phyloP scores from a whole-genome alignment of 2,797 vertebrate genomes.

The Pelochelys cantorii region DNA sequence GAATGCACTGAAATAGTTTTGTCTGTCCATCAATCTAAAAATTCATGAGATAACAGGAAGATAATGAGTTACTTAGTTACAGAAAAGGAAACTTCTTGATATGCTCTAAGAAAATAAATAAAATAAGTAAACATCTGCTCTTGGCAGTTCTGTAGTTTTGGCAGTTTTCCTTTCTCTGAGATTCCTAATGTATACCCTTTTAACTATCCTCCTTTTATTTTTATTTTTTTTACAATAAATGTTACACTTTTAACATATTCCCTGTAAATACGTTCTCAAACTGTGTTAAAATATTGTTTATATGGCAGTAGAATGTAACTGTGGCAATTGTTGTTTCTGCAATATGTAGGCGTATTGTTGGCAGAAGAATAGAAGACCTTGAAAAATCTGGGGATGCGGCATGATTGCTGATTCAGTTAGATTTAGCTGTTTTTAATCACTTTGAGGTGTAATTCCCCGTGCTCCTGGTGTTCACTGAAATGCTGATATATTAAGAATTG shows the following conservation, averaged over 20 bases:
- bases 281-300: constrained; percentile 62
- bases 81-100: neutral
- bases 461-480: constrained; percentile 38
- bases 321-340: constrained; percentile 67
- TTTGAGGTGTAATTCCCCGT: constrained; percentile 37
- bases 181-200: neutral
- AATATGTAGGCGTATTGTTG: constrained; percentile 64
- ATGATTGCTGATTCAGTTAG: constrained; percentile 40
- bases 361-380: constrained; percentile 59
- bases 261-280: constrained; percentile 14
- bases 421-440: constrained; percentile 46
- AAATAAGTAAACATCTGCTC: constrained; percentile 9
- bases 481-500: constrained; percentile 11
- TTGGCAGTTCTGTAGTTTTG: constrained; percentile 22
- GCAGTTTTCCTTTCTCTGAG: constrained; percentile 6
- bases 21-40: constrained; percentile 3
- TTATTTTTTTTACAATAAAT: constrained; percentile 13
- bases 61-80: neutral
- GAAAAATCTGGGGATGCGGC: constrained; percentile 50
- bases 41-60: neutral
- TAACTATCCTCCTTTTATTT: neutral
- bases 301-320: constrained; percentile 43
- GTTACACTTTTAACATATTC: neutral
- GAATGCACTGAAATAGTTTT: neutral
- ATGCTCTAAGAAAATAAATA: neutral